Base-by-base conservation (phyloP, 2,797 vertebrate species). In the Typhlichthys subterraneus region DNA sequence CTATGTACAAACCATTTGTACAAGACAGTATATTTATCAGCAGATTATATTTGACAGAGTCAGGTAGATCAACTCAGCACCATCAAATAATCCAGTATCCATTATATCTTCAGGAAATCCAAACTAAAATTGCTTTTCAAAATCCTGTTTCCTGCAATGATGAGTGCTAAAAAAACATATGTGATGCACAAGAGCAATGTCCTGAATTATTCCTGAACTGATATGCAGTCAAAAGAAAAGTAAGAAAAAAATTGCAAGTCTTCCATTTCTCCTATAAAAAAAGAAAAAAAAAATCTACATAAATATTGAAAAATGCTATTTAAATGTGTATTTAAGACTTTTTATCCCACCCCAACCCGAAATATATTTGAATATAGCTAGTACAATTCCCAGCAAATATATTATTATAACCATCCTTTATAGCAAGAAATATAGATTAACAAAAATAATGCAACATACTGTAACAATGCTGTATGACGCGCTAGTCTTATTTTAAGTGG, bases 1-100 rank as follows among this genome's bases (percentile, higher is more conserved):
- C 94, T 97, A 98, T 98, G 96, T 98, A 98, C 96, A 98, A 95
- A 97, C 93, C 76, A 93, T 97, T 98, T 98, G 94, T 98, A 98
- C 96, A 98, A 94, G 96, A 97, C 96, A 92, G 95, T 95, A 96
- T 95, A 96, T 95, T 97, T 95, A 95, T 95, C 94, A 95, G 95
- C 94, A 95, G 95, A 95, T 95, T 95, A 95, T 95, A 91, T 93
- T 95, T 96, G 95, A 97, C 94, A 94, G 93, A 95, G 93, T 96
- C 94, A 96, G 94, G 94, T 94, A 95, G 95, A 93, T 95, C 95
- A 95, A 95, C 96, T 94, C 93, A 97, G 95, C 96, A 96, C 95
- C 96, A 93, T 94, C 96, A 92, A 93, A 91, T 91, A 83, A 91
- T 92, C 92, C 87, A 88, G 88, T 88, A 84, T 82, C 89, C 86